phyloP scores from a whole-genome alignment of 2,113 vertebrate genomes.

The Oreamnos americanus region DNA sequence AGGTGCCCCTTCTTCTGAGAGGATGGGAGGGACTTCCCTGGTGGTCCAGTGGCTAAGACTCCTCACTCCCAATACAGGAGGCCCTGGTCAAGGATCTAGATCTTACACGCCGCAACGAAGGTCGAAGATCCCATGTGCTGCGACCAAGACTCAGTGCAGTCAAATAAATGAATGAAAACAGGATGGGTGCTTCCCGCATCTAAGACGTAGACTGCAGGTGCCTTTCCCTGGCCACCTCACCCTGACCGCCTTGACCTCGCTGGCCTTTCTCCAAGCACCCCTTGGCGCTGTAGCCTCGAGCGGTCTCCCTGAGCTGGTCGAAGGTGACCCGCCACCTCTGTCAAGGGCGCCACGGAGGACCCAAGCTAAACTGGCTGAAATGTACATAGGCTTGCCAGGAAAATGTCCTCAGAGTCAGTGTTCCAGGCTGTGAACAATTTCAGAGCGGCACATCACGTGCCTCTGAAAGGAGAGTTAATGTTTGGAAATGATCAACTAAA shows the following conservation, averaged over 20 bases:
- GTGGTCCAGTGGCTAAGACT: background rate
- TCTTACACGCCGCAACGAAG: background rate
- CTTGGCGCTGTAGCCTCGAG: accelerated
- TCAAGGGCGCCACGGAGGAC: background rate
- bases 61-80: background rate
- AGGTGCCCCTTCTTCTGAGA: background rate
- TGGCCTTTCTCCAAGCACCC: background rate
- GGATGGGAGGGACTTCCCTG: background rate
- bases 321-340: background rate
- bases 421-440: background rate
- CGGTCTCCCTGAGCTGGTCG: background rate
- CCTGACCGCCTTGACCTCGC: background rate
- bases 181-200: background rate
- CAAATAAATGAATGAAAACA: background rate
- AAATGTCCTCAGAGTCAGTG: background rate
- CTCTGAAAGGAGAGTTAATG: background rate
- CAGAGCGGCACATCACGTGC: background rate
- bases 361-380: background rate
- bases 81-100: background rate
- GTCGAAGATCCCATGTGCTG: background rate
- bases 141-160: background rate
- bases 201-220: background rate
- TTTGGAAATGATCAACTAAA: background rate
- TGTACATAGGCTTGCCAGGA: background rate
- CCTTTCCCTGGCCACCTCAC: background rate